These are phyloP conservation scores for Megastigmus dorsalis DNA, from an alignment of 2,888 invertebrate genomes.

Conservation along the genomic window DNA sequence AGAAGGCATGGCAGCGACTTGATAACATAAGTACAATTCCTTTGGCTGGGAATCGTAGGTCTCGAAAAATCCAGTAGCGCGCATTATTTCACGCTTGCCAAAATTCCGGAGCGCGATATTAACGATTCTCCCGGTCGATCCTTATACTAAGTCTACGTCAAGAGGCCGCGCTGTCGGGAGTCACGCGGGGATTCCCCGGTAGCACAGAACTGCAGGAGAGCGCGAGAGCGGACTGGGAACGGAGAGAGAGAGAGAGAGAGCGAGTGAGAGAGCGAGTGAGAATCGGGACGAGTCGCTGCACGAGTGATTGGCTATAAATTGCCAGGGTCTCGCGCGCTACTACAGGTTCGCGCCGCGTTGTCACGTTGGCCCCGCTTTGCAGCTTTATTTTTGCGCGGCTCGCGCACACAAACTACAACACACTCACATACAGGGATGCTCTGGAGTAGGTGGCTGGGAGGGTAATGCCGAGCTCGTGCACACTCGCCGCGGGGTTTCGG, in stretches of 20 bases:
- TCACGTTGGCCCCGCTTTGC: constrained; percentile 5
- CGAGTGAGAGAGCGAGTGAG: neutral
- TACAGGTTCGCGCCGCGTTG: constrained; percentile 18
- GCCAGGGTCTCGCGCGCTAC: constrained; percentile 9
- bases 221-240: neutral
- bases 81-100: constrained; percentile 9
- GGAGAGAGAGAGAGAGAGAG: neutral
- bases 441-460: too few relatives aligned
- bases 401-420: neutral
- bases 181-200: neutral
- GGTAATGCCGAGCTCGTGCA: too few relatives aligned
- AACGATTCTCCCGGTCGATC: constrained; percentile 1
- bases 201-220: neutral
- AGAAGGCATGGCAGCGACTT: too few relatives aligned
- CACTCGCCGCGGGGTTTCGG: too few relatives aligned
- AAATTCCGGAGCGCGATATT: constrained; percentile 2
- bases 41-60: too few relatives aligned
- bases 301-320: constrained; percentile 42
- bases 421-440: neutral
- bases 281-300: constrained; percentile 20
- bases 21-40: too few relatives aligned
- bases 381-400: constrained; percentile 12
- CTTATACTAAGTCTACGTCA: neutral
- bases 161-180: neutral
- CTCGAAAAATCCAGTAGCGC: neutral